Evolutionary conservation across 2,797 vertebrate species (phyloP).

Genomic region (Molossus alvarezi): DNA sequence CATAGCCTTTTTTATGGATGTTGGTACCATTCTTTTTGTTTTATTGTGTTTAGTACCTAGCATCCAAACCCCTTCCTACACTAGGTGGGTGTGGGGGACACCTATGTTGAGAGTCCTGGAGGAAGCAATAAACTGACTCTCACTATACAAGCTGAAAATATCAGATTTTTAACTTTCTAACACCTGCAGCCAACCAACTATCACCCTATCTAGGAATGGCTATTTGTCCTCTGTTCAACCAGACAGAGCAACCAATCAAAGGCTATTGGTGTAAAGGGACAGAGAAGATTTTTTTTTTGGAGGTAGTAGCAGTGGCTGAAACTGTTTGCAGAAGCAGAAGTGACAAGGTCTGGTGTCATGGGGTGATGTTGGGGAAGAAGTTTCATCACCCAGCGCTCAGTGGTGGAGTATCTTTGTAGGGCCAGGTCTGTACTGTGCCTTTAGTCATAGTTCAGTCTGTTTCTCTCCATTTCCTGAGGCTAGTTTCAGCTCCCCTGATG

Average conservation of each 20-base stretch:
- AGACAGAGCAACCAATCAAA: background rate
- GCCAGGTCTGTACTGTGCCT: background rate
- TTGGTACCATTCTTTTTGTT: background rate
- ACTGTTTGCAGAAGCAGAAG: background rate
- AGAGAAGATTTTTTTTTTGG: background rate
- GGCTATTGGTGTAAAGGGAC: background rate
- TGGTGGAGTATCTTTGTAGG: background rate
- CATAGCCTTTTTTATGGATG: background rate
- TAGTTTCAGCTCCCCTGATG: background rate
- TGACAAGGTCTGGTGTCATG: background rate
- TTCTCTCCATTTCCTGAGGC: background rate
- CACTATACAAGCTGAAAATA: background rate
- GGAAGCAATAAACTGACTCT: background rate
- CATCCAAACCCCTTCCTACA: background rate
- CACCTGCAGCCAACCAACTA: background rate
- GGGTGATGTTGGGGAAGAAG: background rate
- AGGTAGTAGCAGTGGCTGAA: background rate
- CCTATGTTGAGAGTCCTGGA: background rate
- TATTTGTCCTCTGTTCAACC: background rate
- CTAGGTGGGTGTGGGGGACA: fast-evolving
- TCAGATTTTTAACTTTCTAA: background rate
- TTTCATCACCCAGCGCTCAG: background rate
- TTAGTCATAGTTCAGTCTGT: background rate
- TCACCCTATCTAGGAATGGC: background rate
- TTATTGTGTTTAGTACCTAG: background rate